phyloP scores from a whole-genome alignment of 2,888 invertebrate species.

The Cloeon dipterum region DNA sequence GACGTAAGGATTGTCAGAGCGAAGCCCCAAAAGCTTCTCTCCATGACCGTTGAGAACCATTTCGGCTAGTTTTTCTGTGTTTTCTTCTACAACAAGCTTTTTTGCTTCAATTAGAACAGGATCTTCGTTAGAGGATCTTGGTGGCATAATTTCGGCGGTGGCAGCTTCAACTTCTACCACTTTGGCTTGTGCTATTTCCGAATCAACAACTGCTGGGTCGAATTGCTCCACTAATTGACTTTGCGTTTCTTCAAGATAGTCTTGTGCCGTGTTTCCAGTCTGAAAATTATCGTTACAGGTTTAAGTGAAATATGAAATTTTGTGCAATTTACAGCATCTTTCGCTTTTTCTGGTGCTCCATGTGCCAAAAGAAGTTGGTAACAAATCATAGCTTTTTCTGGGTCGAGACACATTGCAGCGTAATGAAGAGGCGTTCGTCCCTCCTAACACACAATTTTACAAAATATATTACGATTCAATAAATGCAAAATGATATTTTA shows the following conservation, averaged over 20 bases:
- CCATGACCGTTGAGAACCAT: constrained; percentile 79
- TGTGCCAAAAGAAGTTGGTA: not conserved
- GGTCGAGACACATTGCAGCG: constrained; percentile 32
- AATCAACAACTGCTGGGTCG: not conserved
- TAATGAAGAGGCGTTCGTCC: constrained; percentile 44
- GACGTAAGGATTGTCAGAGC: constrained; percentile 49
- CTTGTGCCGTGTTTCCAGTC: constrained; percentile 63
- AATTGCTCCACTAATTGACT: constrained; percentile 1
- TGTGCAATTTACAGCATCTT: not conserved
- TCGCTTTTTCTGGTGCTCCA: not conserved
- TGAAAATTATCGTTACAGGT: constrained; percentile 17
- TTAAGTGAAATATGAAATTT: no score
- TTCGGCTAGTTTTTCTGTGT: constrained; percentile 75
- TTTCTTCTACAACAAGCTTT: constrained; percentile 27
- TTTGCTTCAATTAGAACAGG: constrained; percentile 25
- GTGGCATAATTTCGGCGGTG: constrained; percentile 6
- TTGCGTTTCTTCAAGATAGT: constrained; percentile 48
- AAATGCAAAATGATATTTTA: no score
- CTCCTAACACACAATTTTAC: no score
- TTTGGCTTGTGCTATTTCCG: not conserved
- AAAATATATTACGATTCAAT: no score
- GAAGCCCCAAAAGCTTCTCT: constrained; percentile 41
- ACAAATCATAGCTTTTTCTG: constrained; percentile 13
- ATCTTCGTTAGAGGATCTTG: not conserved
- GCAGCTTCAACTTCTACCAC: constrained; percentile 6